Evolutionary conservation across 2,888 invertebrate species (phyloP).

Genomic region (Crossocerus cetratus): DNA sequence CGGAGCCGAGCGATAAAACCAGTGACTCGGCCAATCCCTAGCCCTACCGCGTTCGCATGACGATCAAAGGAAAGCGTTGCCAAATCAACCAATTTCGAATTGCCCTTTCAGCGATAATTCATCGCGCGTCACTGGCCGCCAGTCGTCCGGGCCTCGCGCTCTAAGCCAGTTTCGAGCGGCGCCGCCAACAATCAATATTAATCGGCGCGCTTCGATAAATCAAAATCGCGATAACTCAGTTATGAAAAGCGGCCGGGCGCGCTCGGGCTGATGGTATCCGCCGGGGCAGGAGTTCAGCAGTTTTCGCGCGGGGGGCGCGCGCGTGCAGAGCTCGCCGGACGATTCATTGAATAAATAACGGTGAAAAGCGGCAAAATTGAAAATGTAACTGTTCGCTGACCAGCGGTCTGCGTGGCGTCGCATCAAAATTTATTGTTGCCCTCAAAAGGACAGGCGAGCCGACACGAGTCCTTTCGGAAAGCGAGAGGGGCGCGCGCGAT

Average conservation of each 20-base stretch:
- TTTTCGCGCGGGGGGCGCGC: background rate
- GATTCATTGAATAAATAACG: slow-evolving; percentile 13
- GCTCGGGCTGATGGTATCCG: background rate
- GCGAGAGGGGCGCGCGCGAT: too few relatives aligned
- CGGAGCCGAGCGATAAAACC: background rate
- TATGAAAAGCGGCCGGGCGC: background rate
- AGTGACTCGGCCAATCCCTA: slow-evolving; percentile 5
- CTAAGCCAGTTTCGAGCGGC: background rate
- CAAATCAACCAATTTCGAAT: slow-evolving; percentile 26
- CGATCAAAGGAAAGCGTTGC: slow-evolving; percentile 19
- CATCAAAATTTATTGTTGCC: slow-evolving; percentile 8
- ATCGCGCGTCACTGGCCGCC: background rate
- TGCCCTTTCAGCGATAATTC: slow-evolving; percentile 20
- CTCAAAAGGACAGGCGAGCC: background rate
- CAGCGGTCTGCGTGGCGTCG: background rate
- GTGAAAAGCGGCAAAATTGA: slow-evolving; percentile 10
- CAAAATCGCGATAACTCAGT: slow-evolving; percentile 20
- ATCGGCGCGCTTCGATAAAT: slow-evolving; percentile 21
- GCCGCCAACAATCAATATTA: slow-evolving; percentile 18
- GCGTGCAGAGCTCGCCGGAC: background rate
- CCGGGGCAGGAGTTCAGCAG: background rate
- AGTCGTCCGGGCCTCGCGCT: slow-evolving; percentile 9
- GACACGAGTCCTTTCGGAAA: too few relatives aligned
- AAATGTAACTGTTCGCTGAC: background rate
- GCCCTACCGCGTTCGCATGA: slow-evolving; percentile 7